These are phyloP conservation scores for Boloria euphrosyne DNA, from an alignment of 2,888 invertebrate genomes.

Conservation along the genomic window DNA sequence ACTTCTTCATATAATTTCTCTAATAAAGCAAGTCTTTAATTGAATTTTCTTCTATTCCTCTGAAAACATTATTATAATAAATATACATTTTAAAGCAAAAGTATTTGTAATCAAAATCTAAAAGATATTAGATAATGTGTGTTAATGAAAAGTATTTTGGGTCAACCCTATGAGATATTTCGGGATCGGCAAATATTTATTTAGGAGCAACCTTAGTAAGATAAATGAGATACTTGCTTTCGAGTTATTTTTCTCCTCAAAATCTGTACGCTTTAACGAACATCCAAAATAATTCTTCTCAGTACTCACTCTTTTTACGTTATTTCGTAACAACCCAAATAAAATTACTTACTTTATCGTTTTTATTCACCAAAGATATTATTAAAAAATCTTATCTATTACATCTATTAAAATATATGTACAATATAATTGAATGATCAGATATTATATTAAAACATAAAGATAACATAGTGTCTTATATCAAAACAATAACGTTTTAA, in stretches of 20 bases:
- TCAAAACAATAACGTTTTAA: too few species aligned
- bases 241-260: conserved; percentile 12
- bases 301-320: background rate
- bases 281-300: conserved; percentile 4
- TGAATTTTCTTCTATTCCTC: too few species aligned
- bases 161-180: conserved; percentile 38
- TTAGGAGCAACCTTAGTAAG: conserved; percentile 24
- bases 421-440: too few species aligned
- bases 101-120: conserved; percentile 1
- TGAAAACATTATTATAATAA: too few species aligned
- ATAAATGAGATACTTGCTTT: conserved; percentile 22
- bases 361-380: too few species aligned
- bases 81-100: too few species aligned
- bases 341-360: background rate
- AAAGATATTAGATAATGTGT: conserved; percentile 27
- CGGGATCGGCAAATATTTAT: conserved; percentile 43
- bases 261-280: conserved; percentile 11
- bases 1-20: too few species aligned
- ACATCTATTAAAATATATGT: too few species aligned
- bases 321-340: background rate
- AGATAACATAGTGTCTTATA: too few species aligned
- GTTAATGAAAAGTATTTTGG: conserved; percentile 43
- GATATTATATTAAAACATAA: too few species aligned
- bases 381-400: too few species aligned
- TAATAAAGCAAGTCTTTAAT: too few species aligned